Evolutionary conservation across 2,797 vertebrate genomes (phyloP).

Genomic region (Urocyon cinereoargenteus): DNA sequence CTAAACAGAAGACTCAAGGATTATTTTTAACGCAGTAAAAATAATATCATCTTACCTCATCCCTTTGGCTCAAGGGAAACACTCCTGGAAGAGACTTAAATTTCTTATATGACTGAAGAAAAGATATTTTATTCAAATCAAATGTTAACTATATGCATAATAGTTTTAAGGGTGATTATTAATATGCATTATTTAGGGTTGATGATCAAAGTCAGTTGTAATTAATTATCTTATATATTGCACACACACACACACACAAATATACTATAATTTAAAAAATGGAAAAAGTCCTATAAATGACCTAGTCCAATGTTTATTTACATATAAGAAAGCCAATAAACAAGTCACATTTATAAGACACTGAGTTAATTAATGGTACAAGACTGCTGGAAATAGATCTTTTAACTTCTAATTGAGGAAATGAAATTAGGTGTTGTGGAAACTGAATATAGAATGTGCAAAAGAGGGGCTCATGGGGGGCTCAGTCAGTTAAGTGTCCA

Average conservation of each 20-base stretch:
- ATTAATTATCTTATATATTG: neutral
- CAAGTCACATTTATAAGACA: neutral
- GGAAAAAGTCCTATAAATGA: neutral
- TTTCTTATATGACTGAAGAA: neutral
- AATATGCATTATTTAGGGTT: neutral
- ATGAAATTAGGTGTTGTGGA: neutral
- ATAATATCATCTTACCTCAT: slow-evolving; percentile 1
- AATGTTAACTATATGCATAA: neutral
- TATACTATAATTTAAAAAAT: neutral
- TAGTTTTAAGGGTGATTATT: neutral
- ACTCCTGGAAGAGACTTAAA: neutral
- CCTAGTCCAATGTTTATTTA: neutral
- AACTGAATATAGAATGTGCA: neutral
- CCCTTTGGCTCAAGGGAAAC: neutral
- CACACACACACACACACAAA: neutral
- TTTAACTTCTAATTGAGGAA: neutral
- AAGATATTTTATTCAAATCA: slow-evolving; percentile 52
- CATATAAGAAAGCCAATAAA: neutral
- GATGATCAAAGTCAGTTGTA: neutral
- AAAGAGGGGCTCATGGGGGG: neutral
- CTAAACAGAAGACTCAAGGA: slow-evolving; percentile 1
- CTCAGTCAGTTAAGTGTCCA: neutral
- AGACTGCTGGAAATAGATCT: neutral
- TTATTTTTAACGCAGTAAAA: slow-evolving; percentile 30
- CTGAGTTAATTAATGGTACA: neutral